Base-by-base conservation (phyloP, 2,888 invertebrate species). In the Trissonchulus latispiculum region DNA sequence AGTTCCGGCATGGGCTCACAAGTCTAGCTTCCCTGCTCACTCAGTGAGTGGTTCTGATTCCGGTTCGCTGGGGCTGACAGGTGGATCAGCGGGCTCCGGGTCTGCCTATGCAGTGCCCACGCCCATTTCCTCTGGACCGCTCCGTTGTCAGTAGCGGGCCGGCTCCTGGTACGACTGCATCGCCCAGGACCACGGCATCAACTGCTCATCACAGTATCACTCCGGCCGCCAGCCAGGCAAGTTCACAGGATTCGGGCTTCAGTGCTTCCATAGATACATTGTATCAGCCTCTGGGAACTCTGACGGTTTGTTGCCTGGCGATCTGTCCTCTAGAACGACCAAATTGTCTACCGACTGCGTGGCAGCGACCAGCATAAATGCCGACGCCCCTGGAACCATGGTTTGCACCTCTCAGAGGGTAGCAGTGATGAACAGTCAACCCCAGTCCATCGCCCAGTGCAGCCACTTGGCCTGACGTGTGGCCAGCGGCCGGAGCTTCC, bases 1-100 rank as follows among this genome's bases (percentile, higher is more conserved):
- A 90, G 90, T 78, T 91, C n/a, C 91, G 66, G 85, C 91, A 80
- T 94, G 93, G 75, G 93, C 93, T 75, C 89, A 94, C 80, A 94
- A 94, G 86, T 93, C 93, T 77, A 92, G 92, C 75, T 91, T 94
- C n/a, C n/a, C n/a, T n/a, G n/a, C n/a, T 86, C 93, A 93, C 85
- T 84, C 84, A 1, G 84, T 84, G 1, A 82, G 83, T 70, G 84
- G 84, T 1, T 48, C 48, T 15, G 48, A 48, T 23, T 48, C 48
- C 48, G 23, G 48, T 23, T 15, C 8, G 8, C 48, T 48, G 48
- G 48, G 48, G 48, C 48, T 23, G 23, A 8, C 23, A 23, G 48
- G 48, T 48, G 8, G 8, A 23, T 8, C 48, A 23, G 48, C 48
- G 8, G 48, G 8, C 8, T 8, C 8, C 48, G 8, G 8, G 48